Base-by-base conservation (phyloP, 2,113 vertebrate genomes). In the Melanocharis versteri region DNA sequence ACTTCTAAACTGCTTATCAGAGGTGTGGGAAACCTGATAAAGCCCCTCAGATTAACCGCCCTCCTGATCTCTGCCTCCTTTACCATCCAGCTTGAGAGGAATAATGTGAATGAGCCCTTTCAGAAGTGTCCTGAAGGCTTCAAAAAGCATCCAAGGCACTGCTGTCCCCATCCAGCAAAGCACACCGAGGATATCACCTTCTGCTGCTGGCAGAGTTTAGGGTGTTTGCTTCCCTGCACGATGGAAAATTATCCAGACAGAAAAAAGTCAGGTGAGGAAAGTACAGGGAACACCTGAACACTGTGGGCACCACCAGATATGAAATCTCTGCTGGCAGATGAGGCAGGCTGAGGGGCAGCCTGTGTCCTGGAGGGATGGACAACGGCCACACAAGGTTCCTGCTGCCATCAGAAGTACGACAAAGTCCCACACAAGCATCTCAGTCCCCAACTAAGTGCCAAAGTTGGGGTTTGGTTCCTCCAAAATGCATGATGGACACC, bases 131-230 rank as follows among this genome's bases (percentile, higher is more conserved):
- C 68, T 30, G 37, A 83, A 80, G 17, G 54, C 47, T 81, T 42
- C 42, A 84, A 13, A 91, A 71, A 33, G 22, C 57, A 51, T 8
- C 50, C 48, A 44, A 9, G 23, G 10, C 35, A 28, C 68, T 70
- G 42, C 47, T 47, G 33, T 51, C 35, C 17, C 39, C 80, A 57
- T 4, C 37, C 44, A 75, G 40, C 40, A 65, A 40, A 37, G 65
- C 0, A 1, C 30, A 72, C 13, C 0, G 1, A 68, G 28, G 3
- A 5, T 27, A 21, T 19, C 8, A 0, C 11, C 12, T 13, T 58
- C 30, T 56, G 57, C 47, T 64, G 9, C 26, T 51, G 48, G 7
- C 45, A 58, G 30, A 76, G 20, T 7, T 86, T 5, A 5, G 33
- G 37, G n/a, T 45, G 12, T 35, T 48, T 65, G 54, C 12, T 50